Evolutionary conservation across 2,888 invertebrate species (phyloP).

Genomic region (Drosophila trichaetosa): DNA sequence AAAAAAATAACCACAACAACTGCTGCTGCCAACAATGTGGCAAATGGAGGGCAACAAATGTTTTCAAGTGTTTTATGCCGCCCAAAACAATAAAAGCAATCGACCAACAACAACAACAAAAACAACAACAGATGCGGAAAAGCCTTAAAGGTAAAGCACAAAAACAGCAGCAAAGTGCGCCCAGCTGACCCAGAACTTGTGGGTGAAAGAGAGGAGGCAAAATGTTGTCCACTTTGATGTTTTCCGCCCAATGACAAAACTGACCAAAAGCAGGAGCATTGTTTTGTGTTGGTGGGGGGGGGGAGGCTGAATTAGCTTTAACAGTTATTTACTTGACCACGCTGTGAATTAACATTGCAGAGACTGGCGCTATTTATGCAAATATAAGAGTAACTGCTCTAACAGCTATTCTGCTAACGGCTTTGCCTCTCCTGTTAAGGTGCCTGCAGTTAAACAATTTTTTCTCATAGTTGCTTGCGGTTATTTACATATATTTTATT

Average conservation of each 20-base stretch:
- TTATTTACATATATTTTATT: background rate
- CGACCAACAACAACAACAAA: conserved; percentile 13
- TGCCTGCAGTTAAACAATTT: background rate
- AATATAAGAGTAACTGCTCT: background rate
- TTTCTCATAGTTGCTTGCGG: background rate
- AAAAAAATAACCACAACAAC: conserved; percentile 11
- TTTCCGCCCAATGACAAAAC: conserved; percentile 35
- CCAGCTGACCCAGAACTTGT: conserved; percentile 75
- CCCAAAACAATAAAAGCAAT: conserved; percentile 32
- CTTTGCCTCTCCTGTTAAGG: background rate
- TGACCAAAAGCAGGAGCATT: conserved; percentile 10
- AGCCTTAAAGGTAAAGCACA: conserved; percentile 35
- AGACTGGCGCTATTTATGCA: background rate
- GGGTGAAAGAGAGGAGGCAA: background rate
- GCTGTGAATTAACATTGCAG: conserved; percentile 27
- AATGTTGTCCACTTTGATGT: conserved; percentile 30
- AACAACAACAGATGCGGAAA: conserved; percentile 29
- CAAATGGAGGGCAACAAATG: conserved; percentile 47
- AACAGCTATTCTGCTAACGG: background rate
- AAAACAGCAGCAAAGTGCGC: conserved; percentile 30
- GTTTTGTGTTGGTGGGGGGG: too few species aligned
- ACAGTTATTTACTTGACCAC: conserved; percentile 18
- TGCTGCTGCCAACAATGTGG: conserved; percentile 26
- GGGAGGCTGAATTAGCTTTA: background rate
- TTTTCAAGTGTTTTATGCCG: conserved; percentile 28